A percentile compares a stretch with the other conserved stretches of the same genome.
Conservation (phyloP, 2,113 vertebrate species). For the Poeciliopsis turrubarensis region DNA sequence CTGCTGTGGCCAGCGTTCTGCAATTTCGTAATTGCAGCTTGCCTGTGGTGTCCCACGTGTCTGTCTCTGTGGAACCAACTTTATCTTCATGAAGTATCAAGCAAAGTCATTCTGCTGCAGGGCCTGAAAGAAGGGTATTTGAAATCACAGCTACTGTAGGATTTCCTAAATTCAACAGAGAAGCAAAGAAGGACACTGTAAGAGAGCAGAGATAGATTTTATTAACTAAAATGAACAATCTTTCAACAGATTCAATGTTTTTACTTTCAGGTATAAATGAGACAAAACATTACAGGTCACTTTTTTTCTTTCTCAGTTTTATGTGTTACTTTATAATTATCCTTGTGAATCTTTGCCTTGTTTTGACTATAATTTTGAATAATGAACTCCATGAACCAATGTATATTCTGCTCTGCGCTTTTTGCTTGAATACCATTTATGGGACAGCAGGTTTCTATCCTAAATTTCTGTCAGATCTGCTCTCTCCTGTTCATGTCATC, state of each 20-base stretch:
- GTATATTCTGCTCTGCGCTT: slow-evolving; percentile 53
- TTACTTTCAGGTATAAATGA: slow-evolving; percentile 46
- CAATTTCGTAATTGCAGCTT: too few relatives aligned
- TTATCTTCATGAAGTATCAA: not conserved
- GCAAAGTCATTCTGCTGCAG: too few relatives aligned
- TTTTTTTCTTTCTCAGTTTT: slow-evolving; percentile 31
- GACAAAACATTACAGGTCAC: not conserved
- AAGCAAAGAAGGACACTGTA: too few relatives aligned
- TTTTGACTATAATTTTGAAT: slow-evolving; percentile 44
- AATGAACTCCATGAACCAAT: slow-evolving; percentile 60
- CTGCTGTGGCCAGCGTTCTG: too few relatives aligned
- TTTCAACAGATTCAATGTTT: slow-evolving; percentile 15
- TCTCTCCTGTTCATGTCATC: slow-evolving; percentile 43
- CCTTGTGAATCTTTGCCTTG: slow-evolving; percentile 43
- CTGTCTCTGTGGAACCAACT: too few relatives aligned
- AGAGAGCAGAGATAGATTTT: not conserved
- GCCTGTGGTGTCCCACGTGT: too few relatives aligned
- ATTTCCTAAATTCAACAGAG: too few relatives aligned
- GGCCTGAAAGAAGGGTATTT: not conserved
- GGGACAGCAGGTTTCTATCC: slow-evolving; percentile 58
- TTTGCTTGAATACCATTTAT: slow-evolving; percentile 58
- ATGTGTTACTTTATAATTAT: slow-evolving; percentile 42
- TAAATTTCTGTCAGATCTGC: slow-evolving; percentile 46
- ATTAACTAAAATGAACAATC: not conserved
- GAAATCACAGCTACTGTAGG: too few relatives aligned